Conservation (phyloP, 2,113 vertebrate species). For the Apeltes quadracus region DNA sequence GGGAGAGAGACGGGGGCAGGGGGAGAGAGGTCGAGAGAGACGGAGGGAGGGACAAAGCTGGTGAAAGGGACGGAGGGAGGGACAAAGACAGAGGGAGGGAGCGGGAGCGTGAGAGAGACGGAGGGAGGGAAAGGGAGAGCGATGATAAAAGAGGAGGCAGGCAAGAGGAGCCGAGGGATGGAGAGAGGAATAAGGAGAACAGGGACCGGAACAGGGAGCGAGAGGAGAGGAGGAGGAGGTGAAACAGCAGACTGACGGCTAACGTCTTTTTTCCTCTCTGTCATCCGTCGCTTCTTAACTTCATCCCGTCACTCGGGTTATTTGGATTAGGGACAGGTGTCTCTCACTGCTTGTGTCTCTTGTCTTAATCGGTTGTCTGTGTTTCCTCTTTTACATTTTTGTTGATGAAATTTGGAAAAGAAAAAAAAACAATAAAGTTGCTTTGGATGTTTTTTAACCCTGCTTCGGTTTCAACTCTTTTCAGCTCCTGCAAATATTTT, state of each 20-base stretch:
- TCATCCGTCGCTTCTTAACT: constrained; percentile 20
- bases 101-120: not conserved
- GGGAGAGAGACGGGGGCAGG: constrained; percentile 21
- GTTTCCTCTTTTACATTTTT: constrained; percentile 50
- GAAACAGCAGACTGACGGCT: constrained; percentile 35
- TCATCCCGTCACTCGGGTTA: constrained; percentile 10
- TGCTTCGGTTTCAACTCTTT: constrained; percentile 25
- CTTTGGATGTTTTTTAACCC: constrained; percentile 47
- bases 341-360: not conserved
- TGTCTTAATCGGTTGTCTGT: constrained; percentile 6
- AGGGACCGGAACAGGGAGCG: constrained; percentile 60
- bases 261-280: constrained; percentile 22
- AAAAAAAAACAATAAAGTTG: constrained; percentile 55
- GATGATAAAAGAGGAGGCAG: constrained; percentile 51
- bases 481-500: not conserved
- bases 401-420: constrained; percentile 37
- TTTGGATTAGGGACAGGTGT: constrained; percentile 9
- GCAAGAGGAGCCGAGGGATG: constrained; percentile 34
- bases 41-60: constrained; percentile 48
- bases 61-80: constrained; percentile 43
- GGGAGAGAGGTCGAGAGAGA: constrained; percentile 1
- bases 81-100: constrained; percentile 6
- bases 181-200: constrained; percentile 74
- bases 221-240: constrained; percentile 59
- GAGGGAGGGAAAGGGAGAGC: constrained; percentile 44